phyloP scores from a whole-genome alignment of 2,888 invertebrate species.

The Dendrolimus houi region DNA sequence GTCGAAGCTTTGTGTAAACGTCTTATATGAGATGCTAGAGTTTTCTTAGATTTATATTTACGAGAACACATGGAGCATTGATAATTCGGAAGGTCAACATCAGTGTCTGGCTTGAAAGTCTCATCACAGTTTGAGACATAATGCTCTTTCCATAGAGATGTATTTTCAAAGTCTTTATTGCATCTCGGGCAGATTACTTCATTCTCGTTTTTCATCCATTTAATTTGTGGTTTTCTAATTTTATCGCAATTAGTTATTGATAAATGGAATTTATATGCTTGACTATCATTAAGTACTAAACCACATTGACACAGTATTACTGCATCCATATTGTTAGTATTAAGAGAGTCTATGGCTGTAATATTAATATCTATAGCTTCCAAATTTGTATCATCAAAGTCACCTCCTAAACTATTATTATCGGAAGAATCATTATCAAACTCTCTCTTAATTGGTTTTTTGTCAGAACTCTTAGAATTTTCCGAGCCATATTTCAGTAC shows the following conservation, averaged over 20 bases:
- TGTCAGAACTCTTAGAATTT: too few relatives aligned
- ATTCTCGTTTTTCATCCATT: not conserved
- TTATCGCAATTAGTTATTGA: not conserved
- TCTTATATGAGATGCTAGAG: conserved; percentile 43
- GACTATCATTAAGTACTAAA: not conserved
- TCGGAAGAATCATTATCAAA: not conserved
- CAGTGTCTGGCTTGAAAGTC: not conserved
- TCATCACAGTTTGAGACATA: not conserved
- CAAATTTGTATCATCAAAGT: not conserved
- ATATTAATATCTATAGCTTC: not conserved
- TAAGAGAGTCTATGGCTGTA: not conserved
- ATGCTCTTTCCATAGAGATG: not conserved
- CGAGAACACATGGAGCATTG: conserved; percentile 53
- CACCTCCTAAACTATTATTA: not conserved
- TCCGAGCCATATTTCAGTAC: too few relatives aligned
- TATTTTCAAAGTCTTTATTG: not conserved
- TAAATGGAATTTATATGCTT: not conserved
- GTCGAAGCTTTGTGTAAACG: conserved; percentile 38
- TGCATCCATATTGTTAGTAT: not conserved
- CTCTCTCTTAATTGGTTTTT: not conserved
- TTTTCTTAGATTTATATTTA: conserved; percentile 45
- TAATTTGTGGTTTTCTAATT: not conserved
- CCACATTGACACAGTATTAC: not conserved
- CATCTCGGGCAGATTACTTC: not conserved
- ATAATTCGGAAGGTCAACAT: not conserved